Percentiles rank a stretch among this genome's conserved stretches.
phyloP scores from a whole-genome alignment of 2,888 invertebrate species.

The Leptopterna dolabrata region DNA sequence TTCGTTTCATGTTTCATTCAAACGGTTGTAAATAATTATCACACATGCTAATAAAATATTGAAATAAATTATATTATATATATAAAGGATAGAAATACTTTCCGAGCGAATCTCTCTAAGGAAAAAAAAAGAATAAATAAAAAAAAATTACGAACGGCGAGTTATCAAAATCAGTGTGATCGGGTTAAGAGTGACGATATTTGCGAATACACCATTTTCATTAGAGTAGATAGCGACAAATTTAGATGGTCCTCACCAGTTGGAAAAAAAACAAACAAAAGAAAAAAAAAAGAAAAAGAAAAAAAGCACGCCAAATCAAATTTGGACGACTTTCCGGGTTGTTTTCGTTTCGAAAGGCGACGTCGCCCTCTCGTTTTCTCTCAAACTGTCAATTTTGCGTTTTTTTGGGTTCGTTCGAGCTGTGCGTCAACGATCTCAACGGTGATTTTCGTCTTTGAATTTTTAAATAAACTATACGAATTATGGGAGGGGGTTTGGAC shows the following conservation, averaged over 20 bases:
- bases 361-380: too few species aligned
- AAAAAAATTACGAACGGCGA: background rate
- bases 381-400: too few species aligned
- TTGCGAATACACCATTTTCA: background rate
- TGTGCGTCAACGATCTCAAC: too few species aligned
- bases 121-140: too few species aligned
- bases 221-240: background rate
- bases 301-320: background rate
- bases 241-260: background rate
- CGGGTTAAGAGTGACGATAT: background rate
- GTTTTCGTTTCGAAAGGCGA: too few species aligned
- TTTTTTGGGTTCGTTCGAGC: too few species aligned
- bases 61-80: slow-evolving; percentile 18
- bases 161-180: slow-evolving; percentile 5
- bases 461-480: too few species aligned
- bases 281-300: too few species aligned
- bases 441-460: too few species aligned
- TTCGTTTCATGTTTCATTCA: slow-evolving; percentile 30
- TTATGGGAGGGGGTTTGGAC: too few species aligned
- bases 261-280: background rate
- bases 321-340: too few species aligned
- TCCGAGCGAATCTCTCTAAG: slow-evolving; percentile 52
- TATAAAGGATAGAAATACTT: slow-evolving; percentile 17
- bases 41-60: slow-evolving; percentile 14
- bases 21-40: slow-evolving; percentile 46